Base-by-base conservation (phyloP, 2,888 invertebrate species). In the Halictus ligatus region DNA sequence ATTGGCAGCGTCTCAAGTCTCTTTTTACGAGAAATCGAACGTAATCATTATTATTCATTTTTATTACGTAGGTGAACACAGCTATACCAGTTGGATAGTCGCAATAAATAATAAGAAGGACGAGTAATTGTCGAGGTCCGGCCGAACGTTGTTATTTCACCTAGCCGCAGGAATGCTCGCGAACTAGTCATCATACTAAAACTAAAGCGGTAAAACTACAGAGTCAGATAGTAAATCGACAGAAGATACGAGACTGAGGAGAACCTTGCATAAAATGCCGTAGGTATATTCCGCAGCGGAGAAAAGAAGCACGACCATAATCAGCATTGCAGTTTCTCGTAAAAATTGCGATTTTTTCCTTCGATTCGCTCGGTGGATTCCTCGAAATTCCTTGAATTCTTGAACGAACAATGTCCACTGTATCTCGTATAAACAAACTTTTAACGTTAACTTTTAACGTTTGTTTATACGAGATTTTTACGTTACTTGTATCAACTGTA, bases 111-210 rank as follows among this genome's bases (percentile, higher is more conserved):
- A 40, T 69, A 40, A 69, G 35, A 35, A 40, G 21, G 69, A 21
- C 69, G 69, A 21, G 69, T 69, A 69, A 69, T 69, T 3, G 64
- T 29, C 64, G 64, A 69, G 69, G 69, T 69, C 40, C 35, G 69
- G 13, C 69, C 10, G 35, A 21, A 35, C 69, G 64, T 64, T 64
- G 64, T 64, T 64, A 64, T 64, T 64, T 64, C 12, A 35, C 3
- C 69, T 40, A 69, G 40, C 40, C 72, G n/a, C 46, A 43, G 43
- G 40, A 46, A 46, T 72, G 72, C 67, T 69, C 4, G 5, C 40
- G 29, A 10, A 43, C 25, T 50, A n/a, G 40, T 58, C 50, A 81
- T 75, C 82, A 84, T 79, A 82, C 48, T 46, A 40, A 35, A 67
- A 69, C 69, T 69, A 40, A 35, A 40, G 69, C 69, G 35, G 67